Percentiles rank a stretch among this genome's conserved stretches.
phyloP scores from a whole-genome alignment of 1,140 invertebrate genomes.

The Cylas formicarius region DNA sequence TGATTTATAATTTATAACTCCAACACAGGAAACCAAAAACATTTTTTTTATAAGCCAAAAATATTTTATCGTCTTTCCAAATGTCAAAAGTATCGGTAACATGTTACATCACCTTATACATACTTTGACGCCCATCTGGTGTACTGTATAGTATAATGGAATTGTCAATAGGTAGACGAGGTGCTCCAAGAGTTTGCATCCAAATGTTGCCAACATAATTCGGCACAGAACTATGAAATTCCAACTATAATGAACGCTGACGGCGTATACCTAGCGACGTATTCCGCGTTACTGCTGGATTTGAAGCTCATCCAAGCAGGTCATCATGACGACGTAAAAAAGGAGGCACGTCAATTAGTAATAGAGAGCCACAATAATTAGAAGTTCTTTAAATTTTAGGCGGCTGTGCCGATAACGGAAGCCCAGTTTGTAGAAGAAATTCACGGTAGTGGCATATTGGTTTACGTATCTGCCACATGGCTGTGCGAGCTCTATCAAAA shows the following conservation, averaged over 20 bases:
- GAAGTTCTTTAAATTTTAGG: slow-evolving; percentile 41
- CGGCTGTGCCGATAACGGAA: slow-evolving; percentile 54
- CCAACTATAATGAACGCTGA: slow-evolving; percentile 88
- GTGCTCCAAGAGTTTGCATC: slow-evolving; percentile 86
- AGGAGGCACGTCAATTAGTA: slow-evolving; percentile 50
- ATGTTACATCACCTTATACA: not conserved
- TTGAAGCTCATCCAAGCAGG: slow-evolving; percentile 68
- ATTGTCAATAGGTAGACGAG: slow-evolving; percentile 65
- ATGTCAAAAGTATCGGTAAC: not conserved
- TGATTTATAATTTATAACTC: too few species aligned
- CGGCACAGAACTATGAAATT: slow-evolving; percentile 49
- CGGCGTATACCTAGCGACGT: slow-evolving; percentile 86
- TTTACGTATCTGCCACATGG: slow-evolving; percentile 88
- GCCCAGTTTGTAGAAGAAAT: slow-evolving; percentile 87
- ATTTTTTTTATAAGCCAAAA: too few species aligned
- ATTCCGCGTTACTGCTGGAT: slow-evolving; percentile 74
- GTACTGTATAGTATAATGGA: too few species aligned
- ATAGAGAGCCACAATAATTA: slow-evolving; percentile 1
- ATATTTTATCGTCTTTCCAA: slow-evolving; percentile 6
- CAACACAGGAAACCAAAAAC: too few species aligned
- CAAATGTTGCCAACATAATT: slow-evolving; percentile 80
- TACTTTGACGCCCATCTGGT: too few species aligned
- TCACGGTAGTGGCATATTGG: slow-evolving; percentile 80
- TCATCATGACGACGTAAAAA: slow-evolving; percentile 61
- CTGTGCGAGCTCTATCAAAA: slow-evolving; percentile 84